Evolutionary conservation across 2,797 vertebrate genomes (phyloP).

Genomic region (Prunella strophiata): DNA sequence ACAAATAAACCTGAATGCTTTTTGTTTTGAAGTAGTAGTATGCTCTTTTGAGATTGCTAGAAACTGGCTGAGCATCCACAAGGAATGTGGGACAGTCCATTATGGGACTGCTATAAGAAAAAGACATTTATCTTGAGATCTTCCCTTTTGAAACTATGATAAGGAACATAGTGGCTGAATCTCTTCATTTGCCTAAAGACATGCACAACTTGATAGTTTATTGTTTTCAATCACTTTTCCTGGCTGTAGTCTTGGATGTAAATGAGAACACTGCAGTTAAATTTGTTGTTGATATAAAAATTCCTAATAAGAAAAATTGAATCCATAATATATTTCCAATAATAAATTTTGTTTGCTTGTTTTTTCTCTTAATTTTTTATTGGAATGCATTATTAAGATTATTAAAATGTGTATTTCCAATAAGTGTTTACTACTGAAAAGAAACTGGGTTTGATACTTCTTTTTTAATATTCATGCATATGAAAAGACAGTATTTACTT

Average conservation of each 20-base stretch:
- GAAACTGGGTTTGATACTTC: not conserved
- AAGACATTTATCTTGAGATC: not conserved
- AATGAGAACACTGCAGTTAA: not conserved
- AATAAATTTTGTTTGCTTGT: not conserved
- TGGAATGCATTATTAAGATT: not conserved
- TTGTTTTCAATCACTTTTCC: not conserved
- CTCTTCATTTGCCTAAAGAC: not conserved
- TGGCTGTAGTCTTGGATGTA: not conserved
- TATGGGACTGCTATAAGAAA: not conserved
- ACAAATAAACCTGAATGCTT: not conserved
- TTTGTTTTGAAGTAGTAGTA: not conserved
- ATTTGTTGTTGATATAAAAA: not conserved
- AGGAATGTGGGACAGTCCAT: not conserved
- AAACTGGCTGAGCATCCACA: not conserved
- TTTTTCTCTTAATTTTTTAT: not conserved
- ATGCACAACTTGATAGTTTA: not conserved
- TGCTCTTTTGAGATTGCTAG: constrained; percentile 44
- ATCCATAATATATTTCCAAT: not conserved
- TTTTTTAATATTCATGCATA: not conserved
- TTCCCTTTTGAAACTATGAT: not conserved
- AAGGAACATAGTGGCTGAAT: not conserved
- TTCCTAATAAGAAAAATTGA: not conserved
- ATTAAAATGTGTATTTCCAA: not conserved
- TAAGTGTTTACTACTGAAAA: not conserved
- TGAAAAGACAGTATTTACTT: not conserved